phyloP scores from a whole-genome alignment of 1,140 invertebrate genomes.

The Neodiprion pinetum region DNA sequence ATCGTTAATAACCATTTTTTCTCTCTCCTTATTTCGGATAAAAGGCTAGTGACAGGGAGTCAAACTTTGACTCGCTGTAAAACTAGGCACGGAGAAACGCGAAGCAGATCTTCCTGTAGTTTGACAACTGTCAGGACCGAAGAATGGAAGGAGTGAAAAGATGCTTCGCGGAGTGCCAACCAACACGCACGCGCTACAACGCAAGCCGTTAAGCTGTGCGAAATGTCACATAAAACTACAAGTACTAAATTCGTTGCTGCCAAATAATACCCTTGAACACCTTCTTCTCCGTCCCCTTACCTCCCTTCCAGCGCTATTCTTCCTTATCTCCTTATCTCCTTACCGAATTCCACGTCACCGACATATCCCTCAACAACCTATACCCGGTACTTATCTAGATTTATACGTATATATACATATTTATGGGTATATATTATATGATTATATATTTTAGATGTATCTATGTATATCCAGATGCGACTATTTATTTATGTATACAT shows the following conservation, averaged over 20 bases:
- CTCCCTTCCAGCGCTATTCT: background rate
- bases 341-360: too few relatives aligned
- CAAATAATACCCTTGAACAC: constrained; percentile 31
- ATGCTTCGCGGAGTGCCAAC: background rate
- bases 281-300: constrained; percentile 11
- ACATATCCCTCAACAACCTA: too few relatives aligned
- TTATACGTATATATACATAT: background rate
- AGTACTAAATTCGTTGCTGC: constrained; percentile 35
- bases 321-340: too few relatives aligned
- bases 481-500: background rate
- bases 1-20: constrained; percentile 10
- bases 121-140: background rate
- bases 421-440: background rate
- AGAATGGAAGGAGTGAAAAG: background rate
- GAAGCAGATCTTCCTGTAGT: constrained; percentile 1
- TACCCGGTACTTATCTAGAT: background rate
- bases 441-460: background rate
- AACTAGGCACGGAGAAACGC: constrained; percentile 25
- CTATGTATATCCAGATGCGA: background rate
- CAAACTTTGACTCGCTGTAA: constrained; percentile 59
- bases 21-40: constrained; percentile 14
- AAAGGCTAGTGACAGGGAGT: constrained; percentile 58
- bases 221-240: constrained; percentile 14
- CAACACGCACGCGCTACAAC: background rate
- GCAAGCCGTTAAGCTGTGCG: background rate